Conservation (phyloP, 2,113 vertebrate species). For the Thermophis baileyi region DNA sequence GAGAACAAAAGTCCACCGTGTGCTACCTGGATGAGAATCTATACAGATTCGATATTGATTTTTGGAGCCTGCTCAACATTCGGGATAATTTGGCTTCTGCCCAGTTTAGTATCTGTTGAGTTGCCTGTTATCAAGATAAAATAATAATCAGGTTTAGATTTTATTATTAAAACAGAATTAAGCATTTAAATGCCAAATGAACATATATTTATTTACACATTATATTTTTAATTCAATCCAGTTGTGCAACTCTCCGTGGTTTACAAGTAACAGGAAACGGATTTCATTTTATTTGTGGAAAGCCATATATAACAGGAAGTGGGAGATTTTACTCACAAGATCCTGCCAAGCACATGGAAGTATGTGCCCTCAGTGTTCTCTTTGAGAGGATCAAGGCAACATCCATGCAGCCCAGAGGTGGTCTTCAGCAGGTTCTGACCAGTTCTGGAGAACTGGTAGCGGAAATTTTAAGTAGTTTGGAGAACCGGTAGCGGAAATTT, state of each 20-base stretch:
- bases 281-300: background rate
- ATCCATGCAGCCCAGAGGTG: too few species aligned
- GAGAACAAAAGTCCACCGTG: background rate
- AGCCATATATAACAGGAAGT: background rate
- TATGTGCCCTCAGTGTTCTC: background rate
- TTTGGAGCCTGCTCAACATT: conserved; percentile 55
- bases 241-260: background rate
- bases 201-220: background rate
- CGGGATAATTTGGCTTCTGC: conserved; percentile 39
- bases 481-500: too few species aligned
- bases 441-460: too few species aligned
- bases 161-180: background rate
- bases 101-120: conserved; percentile 65
- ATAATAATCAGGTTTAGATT: background rate
- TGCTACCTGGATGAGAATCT: conserved; percentile 60
- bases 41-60: conserved; percentile 51
- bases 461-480: too few species aligned
- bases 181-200: background rate
- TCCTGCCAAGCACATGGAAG: background rate
- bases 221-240: background rate
- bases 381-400: background rate
- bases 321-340: background rate
- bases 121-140: conserved; percentile 55
- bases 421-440: too few species aligned
- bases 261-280: background rate